These are phyloP conservation scores for Delichon dasypus DNA, from an alignment of 2,797 vertebrate genomes.

Conservation along the genomic window DNA sequence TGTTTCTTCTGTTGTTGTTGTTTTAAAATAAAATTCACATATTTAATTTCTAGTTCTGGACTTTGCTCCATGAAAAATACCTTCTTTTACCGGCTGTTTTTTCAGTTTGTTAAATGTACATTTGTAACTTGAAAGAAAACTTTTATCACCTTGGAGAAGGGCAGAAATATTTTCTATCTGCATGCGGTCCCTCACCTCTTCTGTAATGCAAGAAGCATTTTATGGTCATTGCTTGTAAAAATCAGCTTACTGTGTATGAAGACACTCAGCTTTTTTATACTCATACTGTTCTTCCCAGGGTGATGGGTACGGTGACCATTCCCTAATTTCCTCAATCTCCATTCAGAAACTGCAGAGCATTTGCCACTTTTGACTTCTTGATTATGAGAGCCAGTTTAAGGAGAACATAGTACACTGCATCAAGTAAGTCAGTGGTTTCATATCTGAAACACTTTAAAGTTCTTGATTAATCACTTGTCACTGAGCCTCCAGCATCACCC, in stretches of 20 bases:
- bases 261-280: not conserved
- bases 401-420: not conserved
- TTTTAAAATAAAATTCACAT: not conserved
- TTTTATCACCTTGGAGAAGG: not conserved
- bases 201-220: not conserved
- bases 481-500: not conserved
- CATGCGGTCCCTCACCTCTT: not conserved
- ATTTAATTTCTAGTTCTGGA: not conserved
- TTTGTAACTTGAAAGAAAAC: slow-evolving; percentile 5
- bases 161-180: not conserved
- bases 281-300: not conserved
- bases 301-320: not conserved
- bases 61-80: not conserved
- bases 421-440: not conserved
- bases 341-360: not conserved
- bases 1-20: not conserved
- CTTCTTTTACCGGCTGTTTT: not conserved
- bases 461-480: not conserved
- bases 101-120: not conserved
- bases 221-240: not conserved
- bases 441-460: not conserved
- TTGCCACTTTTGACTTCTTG: not conserved
- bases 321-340: not conserved
- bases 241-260: not conserved
- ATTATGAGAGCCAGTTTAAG: not conserved